Evolutionary conservation across 2,113 vertebrate genomes (phyloP).

Genomic region (Menura novaehollandiae): DNA sequence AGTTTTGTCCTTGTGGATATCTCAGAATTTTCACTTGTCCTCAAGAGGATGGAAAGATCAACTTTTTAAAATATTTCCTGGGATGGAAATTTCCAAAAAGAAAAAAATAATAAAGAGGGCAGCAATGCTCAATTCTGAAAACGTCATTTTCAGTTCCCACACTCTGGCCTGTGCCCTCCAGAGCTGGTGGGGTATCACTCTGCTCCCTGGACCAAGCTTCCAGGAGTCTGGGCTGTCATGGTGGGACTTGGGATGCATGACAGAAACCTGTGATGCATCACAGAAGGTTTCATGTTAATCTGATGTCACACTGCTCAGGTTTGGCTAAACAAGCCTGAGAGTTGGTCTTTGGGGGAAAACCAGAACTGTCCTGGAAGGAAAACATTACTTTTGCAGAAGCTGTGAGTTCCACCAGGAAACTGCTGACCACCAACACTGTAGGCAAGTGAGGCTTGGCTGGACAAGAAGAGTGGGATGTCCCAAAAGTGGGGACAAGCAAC

Average conservation of each 20-base stretch:
- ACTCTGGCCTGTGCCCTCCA: fast-evolving
- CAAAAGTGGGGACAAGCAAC: neutral
- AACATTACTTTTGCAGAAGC: neutral
- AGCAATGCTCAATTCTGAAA: neutral
- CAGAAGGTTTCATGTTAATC: neutral
- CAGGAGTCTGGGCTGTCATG: neutral
- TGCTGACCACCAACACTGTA: neutral
- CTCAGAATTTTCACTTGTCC: neutral
- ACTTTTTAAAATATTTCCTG: neutral
- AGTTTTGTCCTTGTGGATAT: neutral
- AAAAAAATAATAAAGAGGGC: neutral
- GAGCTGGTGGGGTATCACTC: neutral
- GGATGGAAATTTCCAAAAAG: neutral
- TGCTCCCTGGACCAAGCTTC: neutral
- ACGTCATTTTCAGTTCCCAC: neutral
- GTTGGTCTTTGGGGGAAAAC: neutral
- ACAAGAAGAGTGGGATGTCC: neutral
- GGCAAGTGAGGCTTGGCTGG: neutral
- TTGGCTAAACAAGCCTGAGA: neutral
- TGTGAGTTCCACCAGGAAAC: neutral
- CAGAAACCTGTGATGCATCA: neutral
- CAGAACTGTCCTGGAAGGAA: neutral
- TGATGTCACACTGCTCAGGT: neutral
- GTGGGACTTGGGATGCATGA: fast-evolving
- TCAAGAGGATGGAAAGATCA: neutral